phyloP scores from a whole-genome alignment of 2,888 invertebrate species.

The Azorinus chamasolen region DNA sequence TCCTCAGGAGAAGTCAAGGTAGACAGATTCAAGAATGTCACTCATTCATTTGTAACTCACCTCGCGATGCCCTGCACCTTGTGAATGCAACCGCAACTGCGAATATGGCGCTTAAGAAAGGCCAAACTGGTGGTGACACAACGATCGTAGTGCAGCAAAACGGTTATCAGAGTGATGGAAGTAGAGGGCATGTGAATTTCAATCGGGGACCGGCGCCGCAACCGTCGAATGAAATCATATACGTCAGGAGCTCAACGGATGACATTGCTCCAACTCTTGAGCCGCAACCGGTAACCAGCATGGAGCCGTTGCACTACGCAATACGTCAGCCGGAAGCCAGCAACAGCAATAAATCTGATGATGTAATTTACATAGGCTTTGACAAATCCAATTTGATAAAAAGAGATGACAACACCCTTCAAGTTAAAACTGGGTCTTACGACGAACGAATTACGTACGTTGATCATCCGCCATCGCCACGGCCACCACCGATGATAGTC shows the following conservation, averaged over 20 bases:
- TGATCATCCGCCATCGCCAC: not conserved
- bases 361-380: constrained; percentile 52
- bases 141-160: constrained; percentile 31
- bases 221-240: not conserved
- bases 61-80: constrained; percentile 98
- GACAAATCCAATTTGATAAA: constrained; percentile 52
- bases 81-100: constrained; percentile 90
- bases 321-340: not conserved
- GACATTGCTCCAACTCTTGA: not conserved
- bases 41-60: constrained; percentile 88
- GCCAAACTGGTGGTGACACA: constrained; percentile 25
- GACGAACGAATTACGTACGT: not conserved
- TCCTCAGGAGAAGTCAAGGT: constrained; percentile 81
- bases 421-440: not conserved
- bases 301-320: not conserved
- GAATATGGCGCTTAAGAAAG: constrained; percentile 56
- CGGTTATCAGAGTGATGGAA: constrained; percentile 1
- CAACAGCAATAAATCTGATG: constrained; percentile 6
- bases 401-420: constrained; percentile 30
- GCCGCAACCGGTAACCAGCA: constrained; percentile 9
- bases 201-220: constrained; percentile 6
- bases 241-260: not conserved
- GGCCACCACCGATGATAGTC: constrained; percentile 15
- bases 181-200: not conserved
- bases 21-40: constrained; percentile 85